Percentiles rank a stretch among this genome's conserved stretches.
phyloP scores from a whole-genome alignment of 2,113 vertebrate genomes.

The Cheirogaleus medius region DNA sequence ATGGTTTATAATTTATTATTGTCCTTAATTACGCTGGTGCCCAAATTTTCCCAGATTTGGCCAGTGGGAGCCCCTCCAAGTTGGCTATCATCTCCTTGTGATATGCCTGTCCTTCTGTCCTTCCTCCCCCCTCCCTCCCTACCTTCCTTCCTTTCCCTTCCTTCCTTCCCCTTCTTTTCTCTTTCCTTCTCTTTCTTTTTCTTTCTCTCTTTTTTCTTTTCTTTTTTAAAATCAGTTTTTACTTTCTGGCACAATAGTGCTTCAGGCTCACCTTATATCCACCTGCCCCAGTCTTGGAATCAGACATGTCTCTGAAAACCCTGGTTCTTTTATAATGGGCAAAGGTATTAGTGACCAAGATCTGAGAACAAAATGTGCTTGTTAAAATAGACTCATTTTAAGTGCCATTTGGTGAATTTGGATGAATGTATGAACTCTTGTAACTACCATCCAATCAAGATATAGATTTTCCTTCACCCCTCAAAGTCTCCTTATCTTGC shows the following conservation, averaged over 20 bases:
- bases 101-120: not conserved
- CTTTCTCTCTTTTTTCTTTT: not conserved
- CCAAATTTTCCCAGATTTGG: not conserved
- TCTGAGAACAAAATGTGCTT: not conserved
- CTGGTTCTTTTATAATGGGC: not conserved
- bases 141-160: too few species aligned
- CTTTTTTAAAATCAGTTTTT: not conserved
- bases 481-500: not conserved
- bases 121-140: too few species aligned
- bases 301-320: not conserved
- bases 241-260: not conserved
- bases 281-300: not conserved
- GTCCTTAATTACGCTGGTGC: not conserved
- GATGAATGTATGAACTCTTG: not conserved
- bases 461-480: not conserved
- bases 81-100: not conserved
- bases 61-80: not conserved
- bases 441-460: not conserved
- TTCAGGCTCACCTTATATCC: not conserved
- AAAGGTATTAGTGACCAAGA: not conserved
- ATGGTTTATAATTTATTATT: not conserved
- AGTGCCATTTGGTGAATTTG: not conserved
- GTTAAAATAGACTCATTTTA: not conserved
- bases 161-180: not conserved
- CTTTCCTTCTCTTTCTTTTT: not conserved